Evolutionary conservation across 2,888 invertebrate species (phyloP), one percentile per base, ranked within the genome.

Genomic region (Dorcus parallelipipedus): DNA sequence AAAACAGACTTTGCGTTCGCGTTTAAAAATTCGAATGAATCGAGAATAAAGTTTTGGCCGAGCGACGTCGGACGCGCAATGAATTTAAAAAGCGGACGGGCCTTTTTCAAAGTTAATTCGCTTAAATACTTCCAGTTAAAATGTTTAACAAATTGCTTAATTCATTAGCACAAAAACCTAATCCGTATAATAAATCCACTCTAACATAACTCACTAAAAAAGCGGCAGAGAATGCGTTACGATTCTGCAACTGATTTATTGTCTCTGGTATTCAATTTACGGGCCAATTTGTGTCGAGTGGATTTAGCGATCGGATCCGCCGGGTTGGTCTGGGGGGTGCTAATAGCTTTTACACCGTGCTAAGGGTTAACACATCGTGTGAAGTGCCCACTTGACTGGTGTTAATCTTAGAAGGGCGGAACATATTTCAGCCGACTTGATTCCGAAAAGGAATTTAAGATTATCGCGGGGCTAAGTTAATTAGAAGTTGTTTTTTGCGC

Each of bases 221-320:
- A 68, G 67, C 66, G 69, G 60, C 68, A 45, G 47, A 65, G 67
- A 67, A 70, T 71, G 72, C 74, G 74, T 73, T 72, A 72, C 71
- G 69, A 73, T 73, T 72, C 72, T 68, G 66, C 72, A 68, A 64
- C 72, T 74, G 77, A 77, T 77, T 76, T 76, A 76, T 76, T 69
- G 73, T 72, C 70, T 72, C 69, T 71, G 74, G 73, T 73, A 74
- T 75, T 76, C 75, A 76, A 77, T 77, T 77, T 77, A 77, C 75
- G 75, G 74, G 73, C 75, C 76, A 76, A 77, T 77, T 77, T 76
- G 75, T 73, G 77, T 76, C 76, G 72, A 75, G 75, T 73, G 74
- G 72, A 75, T 75, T 76, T 74, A 74, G 74, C 73, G 74, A 74
- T 71, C 72, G 69, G 70, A 70, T 64, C 63, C 62, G 56, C 55